Conservation (phyloP, 2,797 vertebrate genomes). For the Mergus octosetaceus region DNA sequence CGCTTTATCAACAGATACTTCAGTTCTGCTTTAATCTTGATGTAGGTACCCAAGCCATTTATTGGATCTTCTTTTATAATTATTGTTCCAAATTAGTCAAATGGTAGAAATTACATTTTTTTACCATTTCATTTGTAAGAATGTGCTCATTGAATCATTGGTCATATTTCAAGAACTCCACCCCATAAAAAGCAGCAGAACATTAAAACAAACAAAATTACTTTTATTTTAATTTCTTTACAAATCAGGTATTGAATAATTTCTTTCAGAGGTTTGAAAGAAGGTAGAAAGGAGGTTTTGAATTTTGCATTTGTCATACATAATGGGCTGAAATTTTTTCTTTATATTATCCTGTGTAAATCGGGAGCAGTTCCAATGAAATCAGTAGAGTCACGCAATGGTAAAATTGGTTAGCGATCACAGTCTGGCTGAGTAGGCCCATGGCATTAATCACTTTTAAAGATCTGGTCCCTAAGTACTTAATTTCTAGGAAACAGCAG, state of each 20-base stretch:
- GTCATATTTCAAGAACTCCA: neutral
- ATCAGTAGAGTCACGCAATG: conserved; percentile 38
- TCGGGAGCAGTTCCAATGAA: conserved; percentile 20
- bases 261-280: neutral
- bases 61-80: neutral
- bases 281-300: neutral
- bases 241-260: neutral
- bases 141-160: neutral
- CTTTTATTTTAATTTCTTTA: neutral
- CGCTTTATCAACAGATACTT: neutral
- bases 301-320: neutral
- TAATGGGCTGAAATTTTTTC: neutral
- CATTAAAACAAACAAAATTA: neutral
- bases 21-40: neutral
- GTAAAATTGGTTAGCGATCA: conserved; percentile 45
- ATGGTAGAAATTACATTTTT: neutral
- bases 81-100: neutral
- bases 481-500: conserved; percentile 72
- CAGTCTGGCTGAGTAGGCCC: neutral
- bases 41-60: neutral
- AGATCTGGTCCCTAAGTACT: conserved; percentile 63
- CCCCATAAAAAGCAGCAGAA: neutral
- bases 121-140: neutral
- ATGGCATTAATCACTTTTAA: conserved; percentile 53
- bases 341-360: neutral